phyloP scores from a whole-genome alignment of 1,140 invertebrate species.

The Achatina immaculata region DNA sequence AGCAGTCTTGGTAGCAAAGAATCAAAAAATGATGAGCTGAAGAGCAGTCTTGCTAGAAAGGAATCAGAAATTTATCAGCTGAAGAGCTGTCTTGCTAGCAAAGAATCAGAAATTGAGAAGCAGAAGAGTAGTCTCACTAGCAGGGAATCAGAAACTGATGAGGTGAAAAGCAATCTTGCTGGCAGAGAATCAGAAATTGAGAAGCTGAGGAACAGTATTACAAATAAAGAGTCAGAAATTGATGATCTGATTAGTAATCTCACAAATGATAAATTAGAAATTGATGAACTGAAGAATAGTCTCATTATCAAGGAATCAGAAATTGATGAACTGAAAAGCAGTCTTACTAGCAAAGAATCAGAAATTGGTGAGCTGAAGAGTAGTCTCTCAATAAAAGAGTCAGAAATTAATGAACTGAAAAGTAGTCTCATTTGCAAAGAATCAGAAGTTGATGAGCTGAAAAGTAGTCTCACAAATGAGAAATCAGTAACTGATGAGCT shows the following conservation, averaged over 20 bases:
- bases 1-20: background rate
- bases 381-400: background rate
- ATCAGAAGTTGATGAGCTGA: constrained; percentile 7
- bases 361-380: constrained; percentile 21
- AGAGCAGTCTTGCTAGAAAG: background rate
- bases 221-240: background rate
- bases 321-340: background rate
- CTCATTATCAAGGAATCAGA: background rate
- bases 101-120: background rate
- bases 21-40: background rate
- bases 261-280: background rate
- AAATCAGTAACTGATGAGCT: too few species aligned
- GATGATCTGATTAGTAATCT: background rate
- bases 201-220: background rate
- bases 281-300: background rate
- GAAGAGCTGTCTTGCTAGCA: background rate
- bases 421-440: background rate
- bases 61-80: background rate
- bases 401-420: constrained; percentile 18
- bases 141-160: background rate
- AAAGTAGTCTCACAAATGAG: background rate
- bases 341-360: background rate
- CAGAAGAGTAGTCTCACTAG: background rate
- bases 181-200: background rate
- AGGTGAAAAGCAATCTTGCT: background rate